Evolutionary conservation across 2,113 vertebrate genomes (phyloP), one percentile per base, ranked within the genome.

Genomic region (Fulmarus glacialis): DNA sequence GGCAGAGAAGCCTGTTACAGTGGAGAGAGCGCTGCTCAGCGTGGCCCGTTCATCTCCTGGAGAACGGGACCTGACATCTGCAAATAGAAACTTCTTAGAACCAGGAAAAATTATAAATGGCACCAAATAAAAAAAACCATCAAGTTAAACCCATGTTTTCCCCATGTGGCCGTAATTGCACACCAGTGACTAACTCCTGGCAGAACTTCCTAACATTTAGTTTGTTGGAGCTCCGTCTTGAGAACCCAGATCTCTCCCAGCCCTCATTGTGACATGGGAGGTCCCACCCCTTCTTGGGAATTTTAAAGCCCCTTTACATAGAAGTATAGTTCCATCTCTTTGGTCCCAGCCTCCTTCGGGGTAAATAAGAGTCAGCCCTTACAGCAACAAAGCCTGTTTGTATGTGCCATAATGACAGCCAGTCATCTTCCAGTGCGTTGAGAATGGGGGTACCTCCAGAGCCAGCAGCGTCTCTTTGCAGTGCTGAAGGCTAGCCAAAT

Each of bases 221-320:
- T 43, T 59, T 53, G 7, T 34, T 82, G 48, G 40, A 13, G 63
- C 27, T 91, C 32, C 19, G 3, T 26, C 70, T 84, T 71, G 55
- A 32, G 42, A 92, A 32, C 6, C 8, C 36, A 50, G 58, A 66
- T 17, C 40, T 72, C 48, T 64, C 38, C n/a, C 59, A 91, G 58
- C 17, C 48, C 14, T 67, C 27, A 26, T 45, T 0, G 0, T 29
- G 55, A 50, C 55, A 53, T 1, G 5, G 38, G 30, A 73, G 21
- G 59, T 36, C 16, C 4, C 15, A 43, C 4, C 19, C 18, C 13
- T 83, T 48, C 40, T 26, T 47, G 55, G n/a, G 40, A 72, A 59
- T 72, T 79, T 64, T 56, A 36, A 59, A 82, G 30, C 13, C 23
- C 29, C 9, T 89, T 78, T 71, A 18, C 15, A 56, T 8, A 62